phyloP scores from a whole-genome alignment of 2,797 vertebrate species.

The Paramormyrops hopkinsi region DNA sequence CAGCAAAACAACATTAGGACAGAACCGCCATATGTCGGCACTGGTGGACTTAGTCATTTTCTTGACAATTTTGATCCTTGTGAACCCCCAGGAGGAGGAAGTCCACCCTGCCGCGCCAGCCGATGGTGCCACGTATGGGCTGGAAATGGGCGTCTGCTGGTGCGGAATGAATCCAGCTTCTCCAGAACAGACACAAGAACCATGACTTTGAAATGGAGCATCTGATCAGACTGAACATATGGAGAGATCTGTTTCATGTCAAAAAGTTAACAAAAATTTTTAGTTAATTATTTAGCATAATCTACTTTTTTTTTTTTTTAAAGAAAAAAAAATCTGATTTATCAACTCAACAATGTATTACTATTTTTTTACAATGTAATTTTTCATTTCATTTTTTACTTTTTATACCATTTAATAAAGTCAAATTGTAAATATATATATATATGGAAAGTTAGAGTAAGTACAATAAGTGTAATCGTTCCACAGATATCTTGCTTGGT shows the following conservation, averaged over 20 bases:
- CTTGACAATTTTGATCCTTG: conserved; percentile 42
- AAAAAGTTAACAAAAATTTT: not conserved
- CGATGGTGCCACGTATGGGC: not conserved
- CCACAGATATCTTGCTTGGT: not conserved
- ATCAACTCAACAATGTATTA: not conserved
- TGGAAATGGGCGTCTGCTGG: not conserved
- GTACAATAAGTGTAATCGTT: not conserved
- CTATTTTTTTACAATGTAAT: not conserved
- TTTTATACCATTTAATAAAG: not conserved
- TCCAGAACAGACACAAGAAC: not conserved
- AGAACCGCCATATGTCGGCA: conserved; percentile 50
- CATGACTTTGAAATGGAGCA: not conserved
- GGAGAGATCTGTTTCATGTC: not conserved
- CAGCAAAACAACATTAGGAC: conserved; percentile 45
- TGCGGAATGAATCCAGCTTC: not conserved
- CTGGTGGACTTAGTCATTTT: conserved; percentile 47
- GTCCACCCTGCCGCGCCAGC: not conserved
- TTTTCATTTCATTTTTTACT: not conserved
- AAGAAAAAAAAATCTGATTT: not conserved
- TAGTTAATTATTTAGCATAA: not conserved
- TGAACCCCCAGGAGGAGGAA: conserved; percentile 3
- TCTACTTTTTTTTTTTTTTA: not conserved
- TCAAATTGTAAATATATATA: not conserved
- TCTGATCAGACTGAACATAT: not conserved
- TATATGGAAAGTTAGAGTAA: not conserved